Percentiles rank a stretch among this genome's conserved stretches.
Conservation (phyloP, 1,140 invertebrate genomes). For the Brachystomella parvula region DNA sequence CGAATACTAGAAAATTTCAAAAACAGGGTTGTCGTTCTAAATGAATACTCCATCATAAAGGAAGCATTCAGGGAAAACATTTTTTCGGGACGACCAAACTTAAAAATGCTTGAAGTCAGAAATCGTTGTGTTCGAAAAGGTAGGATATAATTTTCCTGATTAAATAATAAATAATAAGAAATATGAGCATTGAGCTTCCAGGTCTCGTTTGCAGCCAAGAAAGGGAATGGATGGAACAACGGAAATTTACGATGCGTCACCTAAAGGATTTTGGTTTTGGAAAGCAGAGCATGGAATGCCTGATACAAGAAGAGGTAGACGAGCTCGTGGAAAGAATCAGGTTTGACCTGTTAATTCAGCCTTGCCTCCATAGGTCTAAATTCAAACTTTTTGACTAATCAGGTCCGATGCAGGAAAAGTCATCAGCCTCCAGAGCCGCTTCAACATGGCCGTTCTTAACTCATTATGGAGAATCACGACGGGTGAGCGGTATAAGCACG, state of each 20-base stretch:
- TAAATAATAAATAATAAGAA: not conserved
- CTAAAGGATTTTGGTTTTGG: slow-evolving; percentile 34
- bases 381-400: not conserved
- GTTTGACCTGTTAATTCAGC: slow-evolving; percentile 12
- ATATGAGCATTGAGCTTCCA: not conserved
- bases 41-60: slow-evolving; percentile 31
- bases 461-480: slow-evolving; percentile 80
- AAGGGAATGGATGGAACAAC: slow-evolving; percentile 34
- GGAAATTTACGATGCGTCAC: slow-evolving; percentile 36
- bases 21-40: slow-evolving; percentile 35
- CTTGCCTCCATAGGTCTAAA: not conserved
- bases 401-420: slow-evolving; percentile 27
- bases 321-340: slow-evolving; percentile 25
- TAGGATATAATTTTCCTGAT: slow-evolving; percentile 8
- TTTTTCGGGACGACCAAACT: slow-evolving; percentile 32
- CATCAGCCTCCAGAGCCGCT: slow-evolving; percentile 21
- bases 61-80: slow-evolving; percentile 37
- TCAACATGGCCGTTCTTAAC: slow-evolving; percentile 35
- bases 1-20: slow-evolving; percentile 3
- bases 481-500: slow-evolving; percentile 53
- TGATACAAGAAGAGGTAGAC: slow-evolving; percentile 33
- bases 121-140: slow-evolving; percentile 32
- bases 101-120: slow-evolving; percentile 38
- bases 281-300: slow-evolving; percentile 30
- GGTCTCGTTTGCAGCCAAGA: slow-evolving; percentile 38